phyloP scores from a whole-genome alignment of 2,888 invertebrate genomes.

The Thymelicus acteon region DNA sequence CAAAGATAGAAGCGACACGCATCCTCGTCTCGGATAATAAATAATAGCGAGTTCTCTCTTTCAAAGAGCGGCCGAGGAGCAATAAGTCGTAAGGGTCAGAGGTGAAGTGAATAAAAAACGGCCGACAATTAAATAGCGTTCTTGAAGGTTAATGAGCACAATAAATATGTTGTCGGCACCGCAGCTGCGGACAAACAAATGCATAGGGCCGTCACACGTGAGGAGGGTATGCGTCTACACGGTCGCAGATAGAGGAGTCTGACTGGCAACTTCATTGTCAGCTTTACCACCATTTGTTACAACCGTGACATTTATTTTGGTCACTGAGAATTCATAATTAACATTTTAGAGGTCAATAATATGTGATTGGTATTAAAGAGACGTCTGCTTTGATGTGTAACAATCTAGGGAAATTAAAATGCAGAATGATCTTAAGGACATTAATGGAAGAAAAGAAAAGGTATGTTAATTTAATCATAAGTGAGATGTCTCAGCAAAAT shows the following conservation, averaged over 20 bases:
- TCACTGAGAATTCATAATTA: neutral
- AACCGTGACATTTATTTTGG: constrained; percentile 57
- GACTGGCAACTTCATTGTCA: constrained; percentile 76
- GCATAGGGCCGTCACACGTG: constrained; percentile 77
- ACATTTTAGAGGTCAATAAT: constrained; percentile 1
- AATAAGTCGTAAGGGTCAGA: constrained; percentile 83
- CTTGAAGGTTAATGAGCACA: constrained; percentile 85
- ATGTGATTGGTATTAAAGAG: neutral
- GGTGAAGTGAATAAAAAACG: constrained; percentile 85
- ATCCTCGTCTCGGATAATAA: constrained; percentile 78
- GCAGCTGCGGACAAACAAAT: constrained; percentile 83
- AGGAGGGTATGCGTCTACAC: constrained; percentile 60
- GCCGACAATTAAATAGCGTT: constrained; percentile 85
- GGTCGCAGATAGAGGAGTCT: constrained; percentile 53
- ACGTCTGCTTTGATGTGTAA: too few relatives aligned
- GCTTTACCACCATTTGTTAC: constrained; percentile 57
- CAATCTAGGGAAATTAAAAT: too few relatives aligned
- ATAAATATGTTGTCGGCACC: constrained; percentile 85
- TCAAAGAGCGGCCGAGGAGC: constrained; percentile 81
- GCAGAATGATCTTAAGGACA: too few relatives aligned
- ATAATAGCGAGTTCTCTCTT: constrained; percentile 82
- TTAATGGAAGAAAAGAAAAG: too few relatives aligned
- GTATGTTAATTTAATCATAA: too few relatives aligned
- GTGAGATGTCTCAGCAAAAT: too few relatives aligned
- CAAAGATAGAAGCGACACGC: constrained; percentile 79